Percentiles rank a stretch among this genome's conserved stretches.
These are phyloP conservation scores for Emmelina monodactyla DNA, from an alignment of 2,888 invertebrate species.

Conservation along the genomic window DNA sequence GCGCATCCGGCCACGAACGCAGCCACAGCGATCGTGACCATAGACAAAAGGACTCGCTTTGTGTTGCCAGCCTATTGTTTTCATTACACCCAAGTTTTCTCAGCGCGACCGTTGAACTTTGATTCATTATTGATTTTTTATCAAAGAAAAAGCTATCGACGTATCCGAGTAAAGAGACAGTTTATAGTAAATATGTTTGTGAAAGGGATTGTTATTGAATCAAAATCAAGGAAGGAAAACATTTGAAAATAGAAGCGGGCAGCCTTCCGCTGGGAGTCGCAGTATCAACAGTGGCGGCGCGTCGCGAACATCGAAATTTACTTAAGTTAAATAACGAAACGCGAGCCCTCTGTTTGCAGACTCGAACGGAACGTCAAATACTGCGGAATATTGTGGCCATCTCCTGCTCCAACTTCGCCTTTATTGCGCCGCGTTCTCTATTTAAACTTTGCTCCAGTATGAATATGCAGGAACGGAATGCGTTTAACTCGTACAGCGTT, in stretches of 20 bases:
- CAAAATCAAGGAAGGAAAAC: background rate
- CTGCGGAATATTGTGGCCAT: constrained; percentile 29
- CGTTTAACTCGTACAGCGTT: constrained; percentile 24
- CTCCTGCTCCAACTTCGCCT: constrained; percentile 24
- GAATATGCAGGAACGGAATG: constrained; percentile 43
- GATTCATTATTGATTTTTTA: background rate
- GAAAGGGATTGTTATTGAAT: background rate
- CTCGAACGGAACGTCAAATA: constrained; percentile 47
- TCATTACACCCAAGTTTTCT: background rate
- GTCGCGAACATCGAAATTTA: constrained; percentile 62
- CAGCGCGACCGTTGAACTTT: background rate
- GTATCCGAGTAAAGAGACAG: background rate
- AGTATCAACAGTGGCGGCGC: constrained; percentile 40
- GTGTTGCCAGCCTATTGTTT: constrained; percentile 1
- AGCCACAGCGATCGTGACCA: constrained; percentile 11
- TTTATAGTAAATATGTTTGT: background rate
- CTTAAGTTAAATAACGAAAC: constrained; percentile 64
- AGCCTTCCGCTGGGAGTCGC: constrained; percentile 25
- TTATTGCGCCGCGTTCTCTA: constrained; percentile 36
- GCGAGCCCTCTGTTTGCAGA: constrained; percentile 58
- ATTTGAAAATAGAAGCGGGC: constrained; percentile 21
- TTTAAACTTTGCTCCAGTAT: constrained; percentile 30
- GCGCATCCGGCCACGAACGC: constrained; percentile 13
- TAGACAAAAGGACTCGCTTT: constrained; percentile 13
- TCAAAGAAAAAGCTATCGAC: no score